phyloP scores from a whole-genome alignment of 1,140 invertebrate genomes.

The Portunus trituberculatus region DNA sequence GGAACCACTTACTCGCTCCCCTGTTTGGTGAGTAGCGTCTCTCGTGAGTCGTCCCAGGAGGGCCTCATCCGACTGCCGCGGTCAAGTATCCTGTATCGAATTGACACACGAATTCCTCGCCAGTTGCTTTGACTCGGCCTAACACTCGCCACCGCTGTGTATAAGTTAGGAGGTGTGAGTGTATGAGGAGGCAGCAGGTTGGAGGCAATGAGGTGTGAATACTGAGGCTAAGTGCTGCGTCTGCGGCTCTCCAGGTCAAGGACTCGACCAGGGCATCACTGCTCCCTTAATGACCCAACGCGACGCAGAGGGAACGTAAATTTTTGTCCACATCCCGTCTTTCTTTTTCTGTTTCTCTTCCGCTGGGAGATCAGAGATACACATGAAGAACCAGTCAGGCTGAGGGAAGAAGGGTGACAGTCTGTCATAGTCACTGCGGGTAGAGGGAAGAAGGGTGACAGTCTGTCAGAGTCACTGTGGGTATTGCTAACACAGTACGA shows the following conservation, averaged over 20 bases:
- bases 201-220: background rate
- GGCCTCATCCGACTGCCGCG: background rate
- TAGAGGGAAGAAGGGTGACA: no score
- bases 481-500: no score
- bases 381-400: no score
- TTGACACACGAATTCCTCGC: background rate
- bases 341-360: background rate
- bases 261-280: background rate
- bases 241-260: background rate
- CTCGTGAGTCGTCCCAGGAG: background rate
- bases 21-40: background rate
- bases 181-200: background rate
- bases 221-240: background rate
- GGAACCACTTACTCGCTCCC: background rate
- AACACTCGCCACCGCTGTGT: background rate
- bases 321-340: background rate
- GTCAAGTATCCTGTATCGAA: background rate
- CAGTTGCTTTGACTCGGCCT: background rate
- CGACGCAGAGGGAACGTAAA: background rate
- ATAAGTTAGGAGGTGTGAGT: background rate
- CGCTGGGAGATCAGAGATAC: background rate
- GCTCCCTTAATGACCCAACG: background rate
- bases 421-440: no score
- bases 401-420: no score
- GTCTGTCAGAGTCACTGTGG: no score